Conservation (phyloP, 2,888 invertebrate genomes). For the Sylvicola fuscatus region DNA sequence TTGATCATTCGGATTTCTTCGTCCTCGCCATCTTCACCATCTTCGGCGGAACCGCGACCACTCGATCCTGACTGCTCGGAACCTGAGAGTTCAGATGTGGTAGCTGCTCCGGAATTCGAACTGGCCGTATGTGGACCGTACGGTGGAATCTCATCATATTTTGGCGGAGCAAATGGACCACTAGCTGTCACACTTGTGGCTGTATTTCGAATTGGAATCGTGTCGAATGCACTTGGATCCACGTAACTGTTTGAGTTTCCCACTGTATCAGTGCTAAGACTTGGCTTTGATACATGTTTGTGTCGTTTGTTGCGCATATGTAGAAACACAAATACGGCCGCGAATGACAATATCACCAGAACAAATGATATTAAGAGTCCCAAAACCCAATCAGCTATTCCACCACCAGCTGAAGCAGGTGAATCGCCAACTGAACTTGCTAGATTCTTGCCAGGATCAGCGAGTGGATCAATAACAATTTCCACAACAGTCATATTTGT, state of each 20-base stretch:
- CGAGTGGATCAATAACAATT: conserved; percentile 50
- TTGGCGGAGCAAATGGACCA: conserved; percentile 69
- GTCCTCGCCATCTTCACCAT: conserved; percentile 80
- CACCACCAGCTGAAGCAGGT: conserved; percentile 37
- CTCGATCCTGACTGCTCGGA: conserved; percentile 92
- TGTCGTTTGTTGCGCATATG: conserved; percentile 67
- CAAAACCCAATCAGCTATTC: conserved; percentile 68
- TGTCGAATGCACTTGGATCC: conserved; percentile 75
- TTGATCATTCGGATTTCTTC: conserved; percentile 97
- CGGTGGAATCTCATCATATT: conserved; percentile 79
- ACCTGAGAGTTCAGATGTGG: conserved; percentile 79
- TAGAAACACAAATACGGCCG: conserved; percentile 65
- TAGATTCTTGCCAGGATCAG: conserved; percentile 39
- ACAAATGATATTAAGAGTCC: conserved; percentile 69
- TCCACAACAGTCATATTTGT: conserved; percentile 74
- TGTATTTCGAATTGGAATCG: conserved; percentile 52
- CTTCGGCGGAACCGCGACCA: conserved; percentile 90
- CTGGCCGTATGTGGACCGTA: conserved; percentile 60
- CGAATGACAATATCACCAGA: conserved; percentile 61
- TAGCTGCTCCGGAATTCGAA: conserved; percentile 56
- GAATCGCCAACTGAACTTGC: conserved; percentile 32
- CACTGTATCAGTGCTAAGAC: conserved; percentile 49
- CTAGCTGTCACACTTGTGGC: conserved; percentile 13
- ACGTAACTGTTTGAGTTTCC: conserved; percentile 67
- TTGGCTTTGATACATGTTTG: conserved; percentile 59